Conservation (phyloP, 1,140 invertebrate genomes). For the Drosophila repleta region DNA sequence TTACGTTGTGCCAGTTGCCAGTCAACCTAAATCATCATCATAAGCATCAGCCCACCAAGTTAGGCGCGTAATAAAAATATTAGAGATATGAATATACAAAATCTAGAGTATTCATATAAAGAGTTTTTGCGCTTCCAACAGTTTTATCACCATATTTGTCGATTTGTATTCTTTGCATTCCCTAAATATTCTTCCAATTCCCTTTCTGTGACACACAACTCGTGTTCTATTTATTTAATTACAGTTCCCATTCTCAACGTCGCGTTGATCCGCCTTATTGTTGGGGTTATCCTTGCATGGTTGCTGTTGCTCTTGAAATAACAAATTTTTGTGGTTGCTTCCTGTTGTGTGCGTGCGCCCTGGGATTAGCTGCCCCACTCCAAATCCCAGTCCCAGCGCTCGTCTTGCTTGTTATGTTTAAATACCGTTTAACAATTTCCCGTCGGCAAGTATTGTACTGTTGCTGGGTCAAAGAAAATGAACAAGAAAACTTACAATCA, state of each 20-base stretch:
- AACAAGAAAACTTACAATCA: constrained; percentile 30
- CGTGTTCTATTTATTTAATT: constrained; percentile 65
- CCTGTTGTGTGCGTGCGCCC: constrained; percentile 73
- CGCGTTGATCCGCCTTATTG: constrained; percentile 61
- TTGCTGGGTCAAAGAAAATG: constrained; percentile 42
- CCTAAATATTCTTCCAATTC: background rate
- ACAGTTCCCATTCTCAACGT: constrained; percentile 42
- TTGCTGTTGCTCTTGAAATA: constrained; percentile 71
- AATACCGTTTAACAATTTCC: constrained; percentile 82
- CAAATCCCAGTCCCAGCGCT: constrained; percentile 21
- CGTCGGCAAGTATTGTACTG: constrained; percentile 50
- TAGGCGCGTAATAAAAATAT: background rate
- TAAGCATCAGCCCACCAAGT: background rate
- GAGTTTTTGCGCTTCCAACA: background rate
- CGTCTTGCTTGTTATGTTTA: constrained; percentile 60
- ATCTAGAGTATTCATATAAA: background rate
- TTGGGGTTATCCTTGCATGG: constrained; percentile 58
- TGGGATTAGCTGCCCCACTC: constrained; percentile 63
- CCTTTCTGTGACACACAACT: background rate
- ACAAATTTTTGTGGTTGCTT: constrained; percentile 80
- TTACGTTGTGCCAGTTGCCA: constrained; percentile 37
- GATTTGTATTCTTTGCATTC: constrained; percentile 19
- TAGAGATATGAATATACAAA: background rate
- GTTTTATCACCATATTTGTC: constrained; percentile 10
- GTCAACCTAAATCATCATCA: constrained; percentile 11